Evolutionary conservation across 2,888 invertebrate genomes (phyloP).

Genomic region (Panzeria rudis): DNA sequence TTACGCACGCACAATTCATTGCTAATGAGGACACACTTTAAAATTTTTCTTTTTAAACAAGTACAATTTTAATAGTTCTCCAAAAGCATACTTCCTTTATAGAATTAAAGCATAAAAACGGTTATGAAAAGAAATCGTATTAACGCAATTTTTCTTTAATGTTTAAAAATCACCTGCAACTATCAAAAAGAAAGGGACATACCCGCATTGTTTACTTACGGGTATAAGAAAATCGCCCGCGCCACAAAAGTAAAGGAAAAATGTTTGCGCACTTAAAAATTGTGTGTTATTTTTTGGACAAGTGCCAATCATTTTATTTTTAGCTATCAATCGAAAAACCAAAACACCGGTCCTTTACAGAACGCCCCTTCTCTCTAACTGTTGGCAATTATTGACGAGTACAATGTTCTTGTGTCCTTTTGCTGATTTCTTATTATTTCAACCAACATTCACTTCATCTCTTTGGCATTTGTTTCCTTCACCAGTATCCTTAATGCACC

Average conservation of each 20-base stretch:
- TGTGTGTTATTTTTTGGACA: slow-evolving; percentile 52
- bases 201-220: slow-evolving; percentile 63
- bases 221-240: slow-evolving; percentile 66
- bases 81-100: slow-evolving; percentile 36
- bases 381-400: slow-evolving; percentile 65
- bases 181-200: not conserved
- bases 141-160: slow-evolving; percentile 61
- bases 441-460: slow-evolving; percentile 12
- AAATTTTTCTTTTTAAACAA: slow-evolving; percentile 13
- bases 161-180: slow-evolving; percentile 65
- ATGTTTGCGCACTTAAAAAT: slow-evolving; percentile 8
- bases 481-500: slow-evolving; percentile 64
- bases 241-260: slow-evolving; percentile 56
- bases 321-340: slow-evolving; percentile 63
- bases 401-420: slow-evolving; percentile 43
- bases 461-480: slow-evolving; percentile 36
- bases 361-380: slow-evolving; percentile 65
- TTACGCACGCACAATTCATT: not conserved
- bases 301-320: slow-evolving; percentile 70
- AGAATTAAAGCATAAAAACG: slow-evolving; percentile 12
- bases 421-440: slow-evolving; percentile 59
- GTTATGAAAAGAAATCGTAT: slow-evolving; percentile 45
- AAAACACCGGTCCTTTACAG: slow-evolving; percentile 70
- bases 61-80: slow-evolving; percentile 24
- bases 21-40: slow-evolving; percentile 47